Evolutionary conservation across 2,113 vertebrate genomes (phyloP).

Genomic region (Malurus cyaneus): DNA sequence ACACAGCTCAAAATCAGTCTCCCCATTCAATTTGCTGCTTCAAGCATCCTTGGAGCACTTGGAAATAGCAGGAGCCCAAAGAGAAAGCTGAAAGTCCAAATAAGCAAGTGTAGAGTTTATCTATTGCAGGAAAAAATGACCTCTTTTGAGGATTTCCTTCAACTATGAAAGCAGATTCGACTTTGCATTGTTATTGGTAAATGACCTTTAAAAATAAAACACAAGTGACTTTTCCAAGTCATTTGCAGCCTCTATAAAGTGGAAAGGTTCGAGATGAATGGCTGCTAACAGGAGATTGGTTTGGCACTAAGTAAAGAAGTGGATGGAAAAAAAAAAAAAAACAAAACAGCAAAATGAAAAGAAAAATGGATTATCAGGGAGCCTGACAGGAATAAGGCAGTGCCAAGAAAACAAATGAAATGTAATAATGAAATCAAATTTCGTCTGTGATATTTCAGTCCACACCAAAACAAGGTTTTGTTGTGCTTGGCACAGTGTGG

Average conservation of each 20-base stretch:
- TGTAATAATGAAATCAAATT: conserved; percentile 53
- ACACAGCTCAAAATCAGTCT: background rate
- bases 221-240: conserved; percentile 51
- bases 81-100: background rate
- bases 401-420: conserved; percentile 63
- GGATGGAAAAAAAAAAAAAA: conserved; percentile 22
- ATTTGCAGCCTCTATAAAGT: conserved; percentile 36
- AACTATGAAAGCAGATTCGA: conserved; percentile 19
- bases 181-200: conserved; percentile 34
- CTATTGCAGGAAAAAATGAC: background rate
- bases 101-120: background rate
- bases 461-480: conserved; percentile 19
- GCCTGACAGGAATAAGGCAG: conserved; percentile 61
- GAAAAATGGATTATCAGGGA: conserved; percentile 65
- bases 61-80: background rate
- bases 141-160: background rate
- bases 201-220: conserved; percentile 57
- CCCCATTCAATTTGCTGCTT: background rate
- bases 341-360: conserved; percentile 37
- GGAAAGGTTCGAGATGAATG: conserved; percentile 52
- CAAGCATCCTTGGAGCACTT: background rate
- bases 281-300: conserved; percentile 53
- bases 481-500: background rate
- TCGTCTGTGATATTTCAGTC: conserved; percentile 32
- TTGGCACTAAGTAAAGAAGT: conserved; percentile 55